Evolutionary conservation across 1,140 invertebrate genomes (phyloP).

Genomic region (Drosophila miranda): DNA sequence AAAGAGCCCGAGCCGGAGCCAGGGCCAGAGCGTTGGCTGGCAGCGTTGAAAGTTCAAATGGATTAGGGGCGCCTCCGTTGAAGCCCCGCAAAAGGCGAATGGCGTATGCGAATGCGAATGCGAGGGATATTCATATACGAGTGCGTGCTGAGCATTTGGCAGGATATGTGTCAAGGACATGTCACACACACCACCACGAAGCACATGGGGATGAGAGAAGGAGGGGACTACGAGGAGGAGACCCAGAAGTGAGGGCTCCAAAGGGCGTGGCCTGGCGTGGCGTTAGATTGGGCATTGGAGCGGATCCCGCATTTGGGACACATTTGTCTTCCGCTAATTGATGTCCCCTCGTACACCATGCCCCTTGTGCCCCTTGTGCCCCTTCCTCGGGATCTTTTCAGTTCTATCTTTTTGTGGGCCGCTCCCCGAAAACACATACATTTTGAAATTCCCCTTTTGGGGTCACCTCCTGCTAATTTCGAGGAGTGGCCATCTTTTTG

Average conservation of each 20-base stretch:
- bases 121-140: slow-evolving; percentile 16
- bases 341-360: slow-evolving; percentile 48
- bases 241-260: too few species aligned
- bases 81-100: slow-evolving; percentile 64
- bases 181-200: neutral
- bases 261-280: slow-evolving; percentile 15
- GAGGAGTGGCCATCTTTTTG: too few species aligned
- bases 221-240: neutral
- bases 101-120: neutral
- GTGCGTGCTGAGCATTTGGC: slow-evolving; percentile 56
- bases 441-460: too few species aligned
- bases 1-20: neutral
- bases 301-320: slow-evolving; percentile 52
- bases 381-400: neutral
- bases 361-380: neutral
- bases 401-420: slow-evolving; percentile 4
- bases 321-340: slow-evolving; percentile 72
- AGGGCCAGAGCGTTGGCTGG: slow-evolving; percentile 18
- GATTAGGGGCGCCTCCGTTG: slow-evolving; percentile 63
- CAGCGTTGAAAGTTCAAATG: slow-evolving; percentile 64
- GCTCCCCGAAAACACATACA: too few species aligned
- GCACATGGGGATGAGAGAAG: too few species aligned
- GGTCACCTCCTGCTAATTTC: too few species aligned
- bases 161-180: slow-evolving; percentile 77
- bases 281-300: too few species aligned